These are phyloP conservation scores for Typhlichthys eigenmanni DNA, from an alignment of 2,797 vertebrate species.

Conservation along the genomic window DNA sequence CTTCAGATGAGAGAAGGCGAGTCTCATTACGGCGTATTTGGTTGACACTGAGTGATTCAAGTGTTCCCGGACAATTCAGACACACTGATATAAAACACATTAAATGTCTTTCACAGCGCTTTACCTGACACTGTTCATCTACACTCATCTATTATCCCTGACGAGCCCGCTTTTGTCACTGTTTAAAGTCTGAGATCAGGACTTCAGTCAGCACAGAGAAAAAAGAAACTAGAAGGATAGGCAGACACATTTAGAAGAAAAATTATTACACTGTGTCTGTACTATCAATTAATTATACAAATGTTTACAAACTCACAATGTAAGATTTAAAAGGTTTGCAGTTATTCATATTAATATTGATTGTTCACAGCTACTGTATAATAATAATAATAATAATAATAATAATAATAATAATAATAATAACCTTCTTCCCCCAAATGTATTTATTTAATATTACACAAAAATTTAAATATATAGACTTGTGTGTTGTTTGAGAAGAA, in stretches of 20 bases:
- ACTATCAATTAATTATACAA: slow-evolving; percentile 1
- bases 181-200: slow-evolving; percentile 65
- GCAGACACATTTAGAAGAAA: slow-evolving; percentile 63
- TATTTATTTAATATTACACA: no score
- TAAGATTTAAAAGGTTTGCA: slow-evolving; percentile 25
- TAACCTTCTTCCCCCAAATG: neutral
- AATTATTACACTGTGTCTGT: slow-evolving; percentile 41
- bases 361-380: neutral
- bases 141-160: slow-evolving; percentile 74
- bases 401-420: neutral
- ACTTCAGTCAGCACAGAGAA: slow-evolving; percentile 40
- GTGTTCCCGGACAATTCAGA: slow-evolving; percentile 81
- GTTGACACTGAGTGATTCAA: slow-evolving; percentile 83
- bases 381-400: neutral
- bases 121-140: slow-evolving; percentile 83
- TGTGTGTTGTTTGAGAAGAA: slow-evolving; percentile 30
- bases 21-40: slow-evolving; percentile 80
- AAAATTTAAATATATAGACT: slow-evolving; percentile 11
- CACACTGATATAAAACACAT: slow-evolving; percentile 84
- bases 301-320: slow-evolving; percentile 40
- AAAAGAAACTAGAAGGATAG: slow-evolving; percentile 53
- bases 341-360: slow-evolving; percentile 8
- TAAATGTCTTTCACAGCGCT: slow-evolving; percentile 81
- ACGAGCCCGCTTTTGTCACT: slow-evolving; percentile 60
- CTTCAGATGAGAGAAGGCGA: slow-evolving; percentile 77